Conservation (phyloP, 2,113 vertebrate species). For the Hiodon tergisus region DNA sequence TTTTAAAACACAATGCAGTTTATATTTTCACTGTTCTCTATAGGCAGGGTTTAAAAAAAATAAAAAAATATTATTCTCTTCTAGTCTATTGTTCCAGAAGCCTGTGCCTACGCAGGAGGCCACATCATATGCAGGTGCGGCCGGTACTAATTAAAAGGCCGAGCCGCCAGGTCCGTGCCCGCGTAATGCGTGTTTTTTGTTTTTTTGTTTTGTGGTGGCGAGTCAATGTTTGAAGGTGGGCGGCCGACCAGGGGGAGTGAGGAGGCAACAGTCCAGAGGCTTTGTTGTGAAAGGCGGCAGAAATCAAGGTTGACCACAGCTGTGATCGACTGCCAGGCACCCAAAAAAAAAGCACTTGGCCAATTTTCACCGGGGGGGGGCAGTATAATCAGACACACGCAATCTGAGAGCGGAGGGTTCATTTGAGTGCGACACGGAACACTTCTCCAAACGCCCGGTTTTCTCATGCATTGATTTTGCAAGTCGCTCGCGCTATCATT, state of each 20-base stretch:
- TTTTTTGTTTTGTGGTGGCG: neutral
- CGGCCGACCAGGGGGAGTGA: neutral
- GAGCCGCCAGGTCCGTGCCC: too few relatives aligned
- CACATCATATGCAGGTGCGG: too few relatives aligned
- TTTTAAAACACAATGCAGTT: constrained; percentile 35
- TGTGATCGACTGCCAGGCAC: constrained; percentile 17
- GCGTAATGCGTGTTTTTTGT: neutral
- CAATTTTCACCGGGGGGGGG: neutral
- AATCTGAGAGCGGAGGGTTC: neutral
- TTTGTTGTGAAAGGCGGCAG: constrained; percentile 11
- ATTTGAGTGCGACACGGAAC: neutral
- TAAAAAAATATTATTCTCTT: too few relatives aligned
- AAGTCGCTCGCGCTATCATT: neutral
- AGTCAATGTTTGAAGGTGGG: neutral
- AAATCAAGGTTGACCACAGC: constrained; percentile 15
- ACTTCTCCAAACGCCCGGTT: neutral
- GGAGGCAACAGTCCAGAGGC: neutral
- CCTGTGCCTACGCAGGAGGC: neutral
- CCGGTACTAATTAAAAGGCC: too few relatives aligned
- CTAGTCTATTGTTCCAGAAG: neutral
- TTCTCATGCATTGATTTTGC: neutral
- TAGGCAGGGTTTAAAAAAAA: neutral
- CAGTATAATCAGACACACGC: constrained; percentile 6
- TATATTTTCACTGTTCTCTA: constrained; percentile 26
- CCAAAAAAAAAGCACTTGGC: neutral